Base-by-base conservation (phyloP, 1,140 invertebrate species). In the Ruditapes philippinarum region DNA sequence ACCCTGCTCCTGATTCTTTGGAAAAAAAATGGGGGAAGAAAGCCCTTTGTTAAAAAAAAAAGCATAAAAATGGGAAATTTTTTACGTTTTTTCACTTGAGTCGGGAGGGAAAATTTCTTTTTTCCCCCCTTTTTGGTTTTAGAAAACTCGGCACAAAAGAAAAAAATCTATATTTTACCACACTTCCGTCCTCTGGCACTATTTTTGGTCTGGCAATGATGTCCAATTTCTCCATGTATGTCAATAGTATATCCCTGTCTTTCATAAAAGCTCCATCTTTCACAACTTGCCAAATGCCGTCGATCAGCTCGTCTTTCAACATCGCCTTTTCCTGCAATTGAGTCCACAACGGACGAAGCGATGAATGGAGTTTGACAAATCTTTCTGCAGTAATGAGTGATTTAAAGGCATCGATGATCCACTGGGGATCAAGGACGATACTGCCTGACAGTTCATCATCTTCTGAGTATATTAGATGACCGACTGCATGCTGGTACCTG, bases 101-200 rank as follows among this genome's bases (percentile, higher is more conserved):
- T n/a, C n/a, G n/a, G n/a, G n/a, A n/a, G n/a, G n/a, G n/a, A n/a
- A n/a, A n/a, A 28, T 65, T 31, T 25, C 33, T 74, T 54, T 38
- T 74, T 86, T 25, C 45, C 36, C 17, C 83, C 70, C 49, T 86
- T 74, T n/a, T 54, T n/a, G n/a, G 40, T 49, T 45, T 51, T 14
- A 89, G 62, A 25, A 89, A 40, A 45, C 87, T 82, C n/a, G 87
- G 87, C 9, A 89, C 87, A 82, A 89, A 82, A n/a, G n/a, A n/a
- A 45, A 82, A 89, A 40, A 74, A 89, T 60, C 74, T 79, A 28
- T 76, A 49, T 5, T 73, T 42, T 5, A 54, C 31, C 5, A 54
- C 40, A 11, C 33, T 70, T 11, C 78, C 87, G n/a, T 89, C 87
- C 19, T 82, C 78, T 9, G 40, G 68, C 19, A 36, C n/a, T 7